Base-by-base conservation (phyloP, 1,140 invertebrate species). In the Anadara kagoshimensis region DNA sequence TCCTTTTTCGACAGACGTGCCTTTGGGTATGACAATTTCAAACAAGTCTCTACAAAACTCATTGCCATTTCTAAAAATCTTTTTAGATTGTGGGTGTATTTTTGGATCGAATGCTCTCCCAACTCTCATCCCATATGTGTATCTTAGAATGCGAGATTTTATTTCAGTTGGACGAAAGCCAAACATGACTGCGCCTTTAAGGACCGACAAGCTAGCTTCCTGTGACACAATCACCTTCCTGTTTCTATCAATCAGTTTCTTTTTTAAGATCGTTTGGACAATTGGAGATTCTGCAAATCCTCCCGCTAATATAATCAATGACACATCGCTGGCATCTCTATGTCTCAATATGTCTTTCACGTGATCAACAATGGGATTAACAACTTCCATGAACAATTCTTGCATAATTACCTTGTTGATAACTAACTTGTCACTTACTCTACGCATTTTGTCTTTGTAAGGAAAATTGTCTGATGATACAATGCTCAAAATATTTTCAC, bases 111-210 rank as follows among this genome's bases (percentile, higher is more conserved):
- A 62, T 41, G 64, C 44, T 1, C 24, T 43, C 24, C 10, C 57
- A 24, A 43, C 41, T 26, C 26, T 44, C 66, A 26, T 56, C 5
- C 73, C 77, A 47, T 78, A 78, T 24, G 76, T 78, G 22, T 57
- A 59, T 11, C 66, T 20, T 12, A 51, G 43, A 10, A 74, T 14
- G 10, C 73, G 36, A 10, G 59, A 59, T 14, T 41, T n/a, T 12
- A 78, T 70, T 10, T 62, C 69, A 24, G 43, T 20, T 36, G 77
- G 73, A 24, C 66, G 26, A 43, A 69, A 57, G 29, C 73, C 77
- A 61, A 73, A 78, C n/a, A 73, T 66, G 0, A 78, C 73, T 5
- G 77, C 73, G 5, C 73, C 77, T 70, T 78, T 78, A 22, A 78
- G 36, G 1, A 78, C 77, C 8, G 77, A 69, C 10, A 78, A 57